Conservation (phyloP, 2,113 vertebrate genomes). For the Chauna torquata region DNA sequence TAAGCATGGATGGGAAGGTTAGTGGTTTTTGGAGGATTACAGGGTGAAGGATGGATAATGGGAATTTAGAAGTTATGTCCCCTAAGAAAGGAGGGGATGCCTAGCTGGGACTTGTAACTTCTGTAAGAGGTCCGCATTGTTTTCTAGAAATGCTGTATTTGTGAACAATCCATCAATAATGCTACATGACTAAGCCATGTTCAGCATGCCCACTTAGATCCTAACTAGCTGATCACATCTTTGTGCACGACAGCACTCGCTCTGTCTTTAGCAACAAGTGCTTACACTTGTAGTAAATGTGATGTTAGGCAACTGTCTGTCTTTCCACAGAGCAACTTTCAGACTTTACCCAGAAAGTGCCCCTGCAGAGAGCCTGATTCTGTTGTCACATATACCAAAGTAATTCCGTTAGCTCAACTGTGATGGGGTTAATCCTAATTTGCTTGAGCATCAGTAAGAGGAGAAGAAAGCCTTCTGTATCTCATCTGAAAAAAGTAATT, state of each 20-base stretch:
- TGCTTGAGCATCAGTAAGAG: background rate
- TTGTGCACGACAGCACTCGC: background rate
- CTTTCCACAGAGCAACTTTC: background rate
- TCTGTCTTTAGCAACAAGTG: background rate
- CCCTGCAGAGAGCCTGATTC: background rate
- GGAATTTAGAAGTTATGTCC: background rate
- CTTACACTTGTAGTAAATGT: background rate
- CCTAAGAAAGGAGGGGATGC: background rate
- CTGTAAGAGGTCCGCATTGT: background rate
- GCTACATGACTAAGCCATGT: background rate
- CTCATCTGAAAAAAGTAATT: conserved; percentile 7
- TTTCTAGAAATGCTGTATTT: background rate
- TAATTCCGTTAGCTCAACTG: background rate
- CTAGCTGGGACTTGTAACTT: background rate
- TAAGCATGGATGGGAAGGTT: fast-evolving
- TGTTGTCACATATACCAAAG: background rate
- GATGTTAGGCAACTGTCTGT: background rate
- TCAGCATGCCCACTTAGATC: background rate
- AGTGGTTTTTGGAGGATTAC: background rate
- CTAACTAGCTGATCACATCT: background rate
- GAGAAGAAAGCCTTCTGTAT: background rate
- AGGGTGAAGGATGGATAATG: background rate
- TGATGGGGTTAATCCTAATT: background rate
- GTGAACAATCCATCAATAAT: background rate
- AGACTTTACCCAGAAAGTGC: background rate